Percentiles rank a stretch among this genome's conserved stretches.
phyloP scores from a whole-genome alignment of 2,888 invertebrate species.

The Ophion slaviceki region DNA sequence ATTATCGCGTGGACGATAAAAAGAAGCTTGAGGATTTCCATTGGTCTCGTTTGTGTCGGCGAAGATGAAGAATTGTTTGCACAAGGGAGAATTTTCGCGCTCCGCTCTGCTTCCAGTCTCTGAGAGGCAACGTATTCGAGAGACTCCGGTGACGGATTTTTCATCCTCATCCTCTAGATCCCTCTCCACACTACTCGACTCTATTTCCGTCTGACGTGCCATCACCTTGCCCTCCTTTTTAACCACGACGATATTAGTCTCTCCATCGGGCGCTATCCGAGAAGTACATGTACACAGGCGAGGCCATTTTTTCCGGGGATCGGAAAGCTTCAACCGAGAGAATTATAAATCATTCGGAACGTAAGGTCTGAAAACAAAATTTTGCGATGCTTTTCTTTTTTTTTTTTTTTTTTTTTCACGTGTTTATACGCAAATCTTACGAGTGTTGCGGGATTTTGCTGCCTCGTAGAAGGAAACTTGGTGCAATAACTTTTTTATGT shows the following conservation, averaged over 20 bases:
- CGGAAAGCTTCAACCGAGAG: constrained; percentile 24
- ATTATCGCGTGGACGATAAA: not conserved
- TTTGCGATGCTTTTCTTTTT: constrained; percentile 10
- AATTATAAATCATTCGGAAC: constrained; percentile 54
- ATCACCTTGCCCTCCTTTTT: constrained; percentile 70
- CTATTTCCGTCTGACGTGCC: constrained; percentile 69
- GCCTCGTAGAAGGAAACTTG: not conserved
- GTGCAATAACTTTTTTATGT: no score
- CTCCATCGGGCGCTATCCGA: constrained; percentile 58
- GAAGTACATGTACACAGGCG: constrained; percentile 21
- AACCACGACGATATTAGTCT: constrained; percentile 62
- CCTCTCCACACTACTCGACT: constrained; percentile 61
- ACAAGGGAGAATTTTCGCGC: not conserved
- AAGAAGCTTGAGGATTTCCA: not conserved
- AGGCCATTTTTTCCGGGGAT: constrained; percentile 26
- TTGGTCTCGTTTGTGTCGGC: not conserved
- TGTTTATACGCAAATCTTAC: not conserved
- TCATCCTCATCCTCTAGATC: constrained; percentile 36
- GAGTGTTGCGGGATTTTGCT: not conserved
- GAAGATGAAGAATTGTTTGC: not conserved
- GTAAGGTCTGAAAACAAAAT: constrained; percentile 42
- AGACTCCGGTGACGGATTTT: constrained; percentile 43
- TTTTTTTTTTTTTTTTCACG: constrained; percentile 20
- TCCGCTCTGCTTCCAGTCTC: constrained; percentile 20
- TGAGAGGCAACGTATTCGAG: constrained; percentile 29